phyloP scores from a whole-genome alignment of 2,888 invertebrate species.

The Eremobia ochroleuca region DNA sequence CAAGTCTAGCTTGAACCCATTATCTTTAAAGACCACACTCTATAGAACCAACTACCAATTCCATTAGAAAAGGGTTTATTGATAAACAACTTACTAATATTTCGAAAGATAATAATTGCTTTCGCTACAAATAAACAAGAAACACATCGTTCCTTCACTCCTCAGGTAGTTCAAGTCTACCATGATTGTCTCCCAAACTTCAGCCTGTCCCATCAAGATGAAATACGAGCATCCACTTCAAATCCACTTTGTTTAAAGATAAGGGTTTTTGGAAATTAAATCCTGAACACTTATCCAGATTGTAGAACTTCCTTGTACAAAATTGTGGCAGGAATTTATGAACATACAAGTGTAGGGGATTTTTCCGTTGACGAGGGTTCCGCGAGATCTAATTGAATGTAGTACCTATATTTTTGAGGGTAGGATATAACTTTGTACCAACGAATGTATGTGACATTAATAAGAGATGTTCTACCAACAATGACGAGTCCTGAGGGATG shows the following conservation, averaged over 20 bases:
- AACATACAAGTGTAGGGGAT: slow-evolving; percentile 76
- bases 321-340: slow-evolving; percentile 77
- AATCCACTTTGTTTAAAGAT: slow-evolving; percentile 51
- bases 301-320: slow-evolving; percentile 72
- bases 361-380: slow-evolving; percentile 83
- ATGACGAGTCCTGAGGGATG: slow-evolving; percentile 58
- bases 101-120: neutral
- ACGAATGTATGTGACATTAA: slow-evolving; percentile 63
- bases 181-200: slow-evolving; percentile 19
- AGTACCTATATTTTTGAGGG: slow-evolving; percentile 64
- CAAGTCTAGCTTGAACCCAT: neutral
- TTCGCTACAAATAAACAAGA: neutral
- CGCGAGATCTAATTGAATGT: slow-evolving; percentile 79
- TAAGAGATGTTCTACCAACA: slow-evolving; percentile 62
- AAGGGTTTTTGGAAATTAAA: slow-evolving; percentile 61
- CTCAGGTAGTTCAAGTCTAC: neutral
- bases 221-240: slow-evolving; percentile 49
- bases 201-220: slow-evolving; percentile 26
- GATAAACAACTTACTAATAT: neutral
- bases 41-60: neutral
- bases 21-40: neutral
- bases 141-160: neutral
- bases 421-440: slow-evolving; percentile 58
- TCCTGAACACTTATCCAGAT: slow-evolving; percentile 64
- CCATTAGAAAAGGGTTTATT: neutral